Percentiles rank a stretch among this genome's conserved stretches.
Evolutionary conservation across 2,797 vertebrate genomes (phyloP).

Genomic region (Bovichtus diacanthus): DNA sequence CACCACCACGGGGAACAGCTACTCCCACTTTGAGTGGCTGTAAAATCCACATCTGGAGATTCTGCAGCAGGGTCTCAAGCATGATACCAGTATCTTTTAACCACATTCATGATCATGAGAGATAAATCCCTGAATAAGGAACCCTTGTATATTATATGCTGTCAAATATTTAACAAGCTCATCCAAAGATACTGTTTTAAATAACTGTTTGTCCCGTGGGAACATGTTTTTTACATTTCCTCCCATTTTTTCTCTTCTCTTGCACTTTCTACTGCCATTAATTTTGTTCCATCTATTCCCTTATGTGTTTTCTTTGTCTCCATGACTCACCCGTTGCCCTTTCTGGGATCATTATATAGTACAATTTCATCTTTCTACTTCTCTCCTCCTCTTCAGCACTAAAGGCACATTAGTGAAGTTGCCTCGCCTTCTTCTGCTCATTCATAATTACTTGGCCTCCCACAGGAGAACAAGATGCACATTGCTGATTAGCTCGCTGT

Average conservation of each 20-base stretch:
- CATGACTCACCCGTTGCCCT: slow-evolving; percentile 39
- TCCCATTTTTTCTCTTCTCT: slow-evolving; percentile 21
- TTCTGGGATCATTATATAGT: slow-evolving; percentile 59
- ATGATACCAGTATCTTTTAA: slow-evolving; percentile 27
- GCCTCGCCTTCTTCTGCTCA: slow-evolving; percentile 61
- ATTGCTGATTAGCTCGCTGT: slow-evolving; percentile 76
- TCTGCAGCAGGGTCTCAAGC: slow-evolving; percentile 19
- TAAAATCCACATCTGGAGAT: slow-evolving; percentile 49
- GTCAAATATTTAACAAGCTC: slow-evolving; percentile 61
- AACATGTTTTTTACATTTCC: slow-evolving; percentile 26
- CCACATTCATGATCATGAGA: slow-evolving; percentile 27
- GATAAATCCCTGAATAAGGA: slow-evolving; percentile 28
- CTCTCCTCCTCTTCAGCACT: slow-evolving; percentile 61
- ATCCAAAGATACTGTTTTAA: slow-evolving; percentile 61
- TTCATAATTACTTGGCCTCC: slow-evolving; percentile 81
- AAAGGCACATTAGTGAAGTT: slow-evolving; percentile 75
- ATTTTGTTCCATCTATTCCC: slow-evolving; percentile 60
- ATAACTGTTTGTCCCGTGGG: slow-evolving; percentile 33
- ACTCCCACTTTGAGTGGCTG: slow-evolving; percentile 12
- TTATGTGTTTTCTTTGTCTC: slow-evolving; percentile 52
- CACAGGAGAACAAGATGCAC: slow-evolving; percentile 72
- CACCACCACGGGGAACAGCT: slow-evolving; percentile 24
- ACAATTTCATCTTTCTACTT: slow-evolving; percentile 54
- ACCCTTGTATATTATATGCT: slow-evolving; percentile 34
- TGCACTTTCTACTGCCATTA: slow-evolving; percentile 52